These are phyloP conservation scores for Tragelaphus strepsiceros DNA, from an alignment of 2,113 vertebrate genomes.

Conservation along the genomic window DNA sequence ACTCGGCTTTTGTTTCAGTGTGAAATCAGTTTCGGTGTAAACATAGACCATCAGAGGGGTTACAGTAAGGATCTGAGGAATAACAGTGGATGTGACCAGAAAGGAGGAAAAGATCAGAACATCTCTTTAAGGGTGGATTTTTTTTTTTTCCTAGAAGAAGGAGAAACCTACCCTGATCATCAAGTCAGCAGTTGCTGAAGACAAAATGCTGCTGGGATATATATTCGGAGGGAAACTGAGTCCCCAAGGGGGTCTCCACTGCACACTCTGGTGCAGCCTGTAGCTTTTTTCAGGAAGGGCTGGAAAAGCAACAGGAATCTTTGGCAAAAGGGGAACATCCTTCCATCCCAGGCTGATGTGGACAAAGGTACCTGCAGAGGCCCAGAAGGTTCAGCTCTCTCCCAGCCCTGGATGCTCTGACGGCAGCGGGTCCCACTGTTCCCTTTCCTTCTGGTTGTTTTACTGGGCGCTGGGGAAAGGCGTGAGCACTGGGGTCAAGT, in stretches of 20 bases:
- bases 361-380: neutral
- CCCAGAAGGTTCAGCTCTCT: too few species aligned
- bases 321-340: neutral
- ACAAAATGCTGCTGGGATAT: neutral
- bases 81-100: neutral
- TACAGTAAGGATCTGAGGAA: too few species aligned
- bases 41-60: neutral
- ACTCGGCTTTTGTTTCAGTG: fast-evolving
- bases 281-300: neutral
- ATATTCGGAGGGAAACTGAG: neutral
- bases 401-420: fast-evolving
- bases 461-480: fast-evolving
- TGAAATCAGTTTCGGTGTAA: neutral
- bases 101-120: neutral
- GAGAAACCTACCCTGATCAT: neutral
- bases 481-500: fast-evolving
- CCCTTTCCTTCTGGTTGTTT: too few species aligned
- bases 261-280: fast-evolving
- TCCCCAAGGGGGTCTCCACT: neutral
- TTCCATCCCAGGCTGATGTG: fast-evolving
- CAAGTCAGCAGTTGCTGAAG: neutral
- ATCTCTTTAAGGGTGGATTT: neutral
- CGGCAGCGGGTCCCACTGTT: fast-evolving
- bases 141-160: neutral
- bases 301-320: neutral